Evolutionary conservation across 2,797 vertebrate species (phyloP).

Genomic region (Epinephelus awoara): DNA sequence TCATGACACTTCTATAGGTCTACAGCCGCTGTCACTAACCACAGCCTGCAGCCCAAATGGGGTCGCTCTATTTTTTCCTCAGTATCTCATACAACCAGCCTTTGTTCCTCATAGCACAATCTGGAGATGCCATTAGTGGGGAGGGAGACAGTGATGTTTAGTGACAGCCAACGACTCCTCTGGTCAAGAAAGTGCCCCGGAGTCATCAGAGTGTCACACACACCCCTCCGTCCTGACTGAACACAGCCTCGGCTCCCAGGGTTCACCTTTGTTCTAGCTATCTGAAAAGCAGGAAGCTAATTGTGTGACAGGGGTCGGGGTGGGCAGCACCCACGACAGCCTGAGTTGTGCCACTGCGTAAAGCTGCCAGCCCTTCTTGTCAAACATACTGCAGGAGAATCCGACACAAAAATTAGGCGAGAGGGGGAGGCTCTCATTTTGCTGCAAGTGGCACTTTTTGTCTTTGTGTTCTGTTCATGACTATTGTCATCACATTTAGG

Average conservation of each 20-base stretch:
- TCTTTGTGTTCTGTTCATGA: slow-evolving; percentile 75
- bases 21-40: slow-evolving; percentile 71
- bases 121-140: slow-evolving; percentile 87
- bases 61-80: slow-evolving; percentile 67
- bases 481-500: slow-evolving; percentile 84
- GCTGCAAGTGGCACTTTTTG: slow-evolving; percentile 80
- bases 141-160: slow-evolving; percentile 84
- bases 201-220: slow-evolving; percentile 82
- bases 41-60: slow-evolving; percentile 75
- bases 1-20: slow-evolving; percentile 78
- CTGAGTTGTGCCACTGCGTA: slow-evolving; percentile 57
- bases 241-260: slow-evolving; percentile 55
- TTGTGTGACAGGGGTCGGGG: slow-evolving; percentile 76
- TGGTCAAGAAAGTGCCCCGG: slow-evolving; percentile 82
- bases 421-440: slow-evolving; percentile 64
- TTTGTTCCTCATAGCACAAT: slow-evolving; percentile 84
- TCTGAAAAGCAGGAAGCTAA: slow-evolving; percentile 81
- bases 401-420: slow-evolving; percentile 62
- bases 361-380: slow-evolving; percentile 78
- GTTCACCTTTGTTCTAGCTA: slow-evolving; percentile 86
- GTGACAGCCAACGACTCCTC: slow-evolving; percentile 85
- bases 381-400: slow-evolving; percentile 77
- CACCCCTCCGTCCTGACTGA: slow-evolving; percentile 65
- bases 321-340: slow-evolving; percentile 63
- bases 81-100: slow-evolving; percentile 75